These are phyloP conservation scores for Ramazzottius varieornatus DNA, from an alignment of 2,888 invertebrate genomes.

Conservation along the genomic window DNA sequence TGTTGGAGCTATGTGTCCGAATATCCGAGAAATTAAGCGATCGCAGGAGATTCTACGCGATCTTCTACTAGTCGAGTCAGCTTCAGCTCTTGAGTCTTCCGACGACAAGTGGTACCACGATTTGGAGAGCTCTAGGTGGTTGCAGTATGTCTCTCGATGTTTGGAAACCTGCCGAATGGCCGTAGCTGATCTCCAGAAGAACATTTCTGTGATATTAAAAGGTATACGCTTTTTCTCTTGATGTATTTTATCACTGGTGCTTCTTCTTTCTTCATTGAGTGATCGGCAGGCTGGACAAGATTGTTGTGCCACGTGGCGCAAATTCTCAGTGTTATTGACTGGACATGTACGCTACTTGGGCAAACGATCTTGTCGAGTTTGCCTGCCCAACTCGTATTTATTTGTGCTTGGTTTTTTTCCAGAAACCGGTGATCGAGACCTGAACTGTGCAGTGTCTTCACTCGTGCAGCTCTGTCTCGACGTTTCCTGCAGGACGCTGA, in stretches of 20 bases:
- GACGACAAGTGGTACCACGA: constrained; percentile 27
- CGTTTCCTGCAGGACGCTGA: constrained; percentile 48
- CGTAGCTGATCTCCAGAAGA: constrained; percentile 28
- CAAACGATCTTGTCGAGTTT: too few relatives aligned
- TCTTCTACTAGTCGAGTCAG: constrained; percentile 11
- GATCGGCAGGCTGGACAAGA: too few relatives aligned
- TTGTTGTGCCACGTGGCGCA: too few relatives aligned
- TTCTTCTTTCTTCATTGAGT: too few relatives aligned
- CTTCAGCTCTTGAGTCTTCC: constrained; percentile 17
- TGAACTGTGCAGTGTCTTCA: constrained; percentile 58
- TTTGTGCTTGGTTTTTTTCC: too few relatives aligned
- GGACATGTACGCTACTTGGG: too few relatives aligned
- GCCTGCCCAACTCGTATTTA: too few relatives aligned
- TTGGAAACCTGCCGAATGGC: constrained; percentile 45
- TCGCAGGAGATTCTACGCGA: constrained; percentile 3
- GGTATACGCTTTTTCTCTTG: constrained; percentile 29
- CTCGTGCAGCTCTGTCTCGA: constrained; percentile 63
- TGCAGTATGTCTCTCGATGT: constrained; percentile 48
- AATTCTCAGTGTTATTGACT: too few relatives aligned
- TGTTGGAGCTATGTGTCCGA: background rate
- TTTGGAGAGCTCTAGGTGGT: constrained; percentile 42
- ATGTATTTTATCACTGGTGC: too few relatives aligned
- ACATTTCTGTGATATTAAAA: constrained; percentile 53
- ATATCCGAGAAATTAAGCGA: constrained; percentile 4
- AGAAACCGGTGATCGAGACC: constrained; percentile 56